These are phyloP conservation scores for Unio delphinus DNA, from an alignment of 2,888 invertebrate species.

Conservation along the genomic window DNA sequence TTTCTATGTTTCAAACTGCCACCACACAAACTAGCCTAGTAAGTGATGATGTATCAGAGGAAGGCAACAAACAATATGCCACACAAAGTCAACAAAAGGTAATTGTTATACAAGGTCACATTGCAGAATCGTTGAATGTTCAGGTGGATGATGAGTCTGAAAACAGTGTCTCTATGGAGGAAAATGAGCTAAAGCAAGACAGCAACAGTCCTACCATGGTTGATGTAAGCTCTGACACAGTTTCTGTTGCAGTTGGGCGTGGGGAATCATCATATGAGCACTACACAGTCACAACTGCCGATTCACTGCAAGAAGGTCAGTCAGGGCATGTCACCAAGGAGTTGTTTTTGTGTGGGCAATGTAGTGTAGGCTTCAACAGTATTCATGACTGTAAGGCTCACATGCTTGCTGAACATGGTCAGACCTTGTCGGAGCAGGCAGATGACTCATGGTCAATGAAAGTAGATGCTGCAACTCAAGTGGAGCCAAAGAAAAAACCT, in stretches of 20 bases:
- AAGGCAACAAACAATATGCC: too few relatives aligned
- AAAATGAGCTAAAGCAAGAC: neutral
- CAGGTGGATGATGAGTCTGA: neutral
- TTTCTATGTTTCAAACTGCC: too few relatives aligned
- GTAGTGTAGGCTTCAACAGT: slow-evolving; percentile 64
- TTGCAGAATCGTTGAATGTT: neutral
- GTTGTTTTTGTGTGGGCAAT: slow-evolving; percentile 69
- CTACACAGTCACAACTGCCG: too few relatives aligned
- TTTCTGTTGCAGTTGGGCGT: neutral
- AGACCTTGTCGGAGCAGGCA: slow-evolving; percentile 13
- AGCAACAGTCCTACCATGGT: neutral
- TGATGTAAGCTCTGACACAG: neutral
- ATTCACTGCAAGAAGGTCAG: slow-evolving; percentile 2
- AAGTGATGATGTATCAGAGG: too few relatives aligned
- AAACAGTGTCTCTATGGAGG: neutral
- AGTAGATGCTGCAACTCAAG: slow-evolving; percentile 64
- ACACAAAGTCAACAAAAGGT: too few relatives aligned
- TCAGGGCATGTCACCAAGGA: slow-evolving; percentile 45
- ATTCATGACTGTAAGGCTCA: slow-evolving; percentile 69
- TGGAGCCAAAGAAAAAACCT: slow-evolving; percentile 41
- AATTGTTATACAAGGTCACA: too few relatives aligned
- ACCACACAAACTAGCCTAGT: too few relatives aligned
- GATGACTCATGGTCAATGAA: slow-evolving; percentile 10
- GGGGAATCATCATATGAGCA: too few relatives aligned
- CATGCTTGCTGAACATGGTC: slow-evolving; percentile 63